Conservation (phyloP, 2,113 vertebrate genomes). For the Ondatra zibethicus region DNA sequence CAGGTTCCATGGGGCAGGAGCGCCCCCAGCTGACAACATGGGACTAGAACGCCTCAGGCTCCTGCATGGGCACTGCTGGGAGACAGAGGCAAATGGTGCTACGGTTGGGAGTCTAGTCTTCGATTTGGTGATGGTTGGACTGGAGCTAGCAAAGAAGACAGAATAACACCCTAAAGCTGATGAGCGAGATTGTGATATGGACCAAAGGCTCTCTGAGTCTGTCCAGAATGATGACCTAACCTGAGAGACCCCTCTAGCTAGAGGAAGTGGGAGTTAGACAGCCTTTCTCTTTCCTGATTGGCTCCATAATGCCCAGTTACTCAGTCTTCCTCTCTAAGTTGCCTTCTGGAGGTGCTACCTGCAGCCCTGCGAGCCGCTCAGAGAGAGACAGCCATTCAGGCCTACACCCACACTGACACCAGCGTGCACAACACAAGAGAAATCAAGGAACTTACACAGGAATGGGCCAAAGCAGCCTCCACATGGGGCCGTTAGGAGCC, state of each 20-base stretch:
- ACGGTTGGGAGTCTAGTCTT: background rate
- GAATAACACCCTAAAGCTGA: background rate
- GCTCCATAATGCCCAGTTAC: background rate
- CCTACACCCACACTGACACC: background rate
- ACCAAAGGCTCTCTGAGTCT: background rate
- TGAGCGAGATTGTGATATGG: background rate
- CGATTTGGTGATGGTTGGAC: background rate
- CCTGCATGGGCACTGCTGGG: background rate
- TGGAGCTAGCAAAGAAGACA: background rate
- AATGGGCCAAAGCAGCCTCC: background rate
- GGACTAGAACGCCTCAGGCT: background rate
- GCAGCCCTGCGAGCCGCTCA: background rate
- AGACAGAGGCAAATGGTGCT: background rate
- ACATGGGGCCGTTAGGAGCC: background rate
- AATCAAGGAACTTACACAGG: background rate
- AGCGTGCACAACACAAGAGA: background rate
- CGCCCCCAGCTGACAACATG: conserved; percentile 58
- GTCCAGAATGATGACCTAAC: background rate
- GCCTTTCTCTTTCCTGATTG: background rate
- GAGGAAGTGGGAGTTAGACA: background rate
- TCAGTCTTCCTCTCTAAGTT: background rate
- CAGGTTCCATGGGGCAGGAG: conserved; percentile 60
- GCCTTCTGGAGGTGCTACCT: background rate
- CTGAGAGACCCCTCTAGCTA: background rate
- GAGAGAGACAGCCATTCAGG: background rate